phyloP scores from a whole-genome alignment of 2,888 invertebrate genomes.

The Phytoseiulus persimilis region DNA sequence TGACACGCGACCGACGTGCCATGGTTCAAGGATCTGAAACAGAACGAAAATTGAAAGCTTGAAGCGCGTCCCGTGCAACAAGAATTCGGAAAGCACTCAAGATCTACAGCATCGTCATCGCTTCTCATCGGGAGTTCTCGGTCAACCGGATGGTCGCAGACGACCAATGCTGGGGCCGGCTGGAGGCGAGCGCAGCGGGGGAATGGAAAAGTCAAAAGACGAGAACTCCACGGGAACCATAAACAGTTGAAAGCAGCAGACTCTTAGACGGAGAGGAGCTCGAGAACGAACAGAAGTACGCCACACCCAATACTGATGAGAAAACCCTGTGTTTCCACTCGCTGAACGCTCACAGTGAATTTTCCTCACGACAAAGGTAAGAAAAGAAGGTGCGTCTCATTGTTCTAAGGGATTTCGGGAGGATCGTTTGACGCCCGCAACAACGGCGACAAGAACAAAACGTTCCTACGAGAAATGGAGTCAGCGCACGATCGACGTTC shows the following conservation, averaged over 20 bases:
- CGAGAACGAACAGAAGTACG: background rate
- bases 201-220: background rate
- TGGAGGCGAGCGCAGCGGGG: background rate
- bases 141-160: too few relatives aligned
- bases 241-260: background rate
- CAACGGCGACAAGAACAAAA: background rate
- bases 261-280: background rate
- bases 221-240: background rate
- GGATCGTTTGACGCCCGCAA: background rate
- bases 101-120: too few relatives aligned
- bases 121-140: too few relatives aligned
- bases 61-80: background rate
- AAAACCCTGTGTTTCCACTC: background rate
- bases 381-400: background rate
- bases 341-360: background rate
- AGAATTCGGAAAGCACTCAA: too few relatives aligned
- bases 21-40: conserved; percentile 64
- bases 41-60: background rate
- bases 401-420: background rate
- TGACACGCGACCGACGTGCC: conserved; percentile 75
- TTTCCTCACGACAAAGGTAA: background rate
- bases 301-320: conserved; percentile 5
- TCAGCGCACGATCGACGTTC: background rate
- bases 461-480: background rate
- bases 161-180: too few relatives aligned